phyloP scores from a whole-genome alignment of 1,140 invertebrate species.

The Amyelois transitella region DNA sequence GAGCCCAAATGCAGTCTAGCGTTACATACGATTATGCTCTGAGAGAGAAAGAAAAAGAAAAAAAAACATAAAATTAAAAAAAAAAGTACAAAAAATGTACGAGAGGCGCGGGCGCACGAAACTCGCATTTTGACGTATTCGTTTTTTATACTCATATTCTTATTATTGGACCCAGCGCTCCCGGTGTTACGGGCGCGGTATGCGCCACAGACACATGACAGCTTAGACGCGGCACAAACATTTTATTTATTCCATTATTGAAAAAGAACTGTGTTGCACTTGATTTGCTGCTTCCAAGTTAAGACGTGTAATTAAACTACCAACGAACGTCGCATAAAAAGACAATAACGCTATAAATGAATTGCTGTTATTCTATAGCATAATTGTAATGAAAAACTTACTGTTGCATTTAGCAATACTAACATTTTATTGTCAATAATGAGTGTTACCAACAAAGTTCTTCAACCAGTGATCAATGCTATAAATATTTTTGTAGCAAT shows the following conservation, averaged over 20 bases:
- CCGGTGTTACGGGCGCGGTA: conserved; percentile 70
- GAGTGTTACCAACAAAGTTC: background rate
- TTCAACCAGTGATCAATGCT: conserved; percentile 24
- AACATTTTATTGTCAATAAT: conserved; percentile 4
- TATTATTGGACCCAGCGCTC: conserved; percentile 68
- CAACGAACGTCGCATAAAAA: background rate
- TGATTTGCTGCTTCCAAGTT: too few species aligned
- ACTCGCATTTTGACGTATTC: conserved; percentile 50
- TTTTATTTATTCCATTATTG: background rate
- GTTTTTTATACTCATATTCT: conserved; percentile 70
- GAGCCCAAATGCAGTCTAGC: conserved; percentile 47
- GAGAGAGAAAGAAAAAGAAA: conserved; percentile 31
- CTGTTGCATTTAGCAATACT: background rate
- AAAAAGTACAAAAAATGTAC: conserved; percentile 46
- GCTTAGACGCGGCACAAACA: conserved; percentile 38
- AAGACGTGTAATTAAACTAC: too few species aligned
- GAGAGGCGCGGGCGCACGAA: conserved; percentile 59
- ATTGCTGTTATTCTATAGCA: background rate
- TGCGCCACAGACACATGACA: conserved; percentile 49
- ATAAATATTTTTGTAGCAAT: conserved; percentile 53
- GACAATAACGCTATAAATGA: background rate
- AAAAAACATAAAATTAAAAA: too few species aligned
- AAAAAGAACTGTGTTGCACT: too few species aligned
- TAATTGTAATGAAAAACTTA: background rate
- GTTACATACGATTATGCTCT: conserved; percentile 63